phyloP scores from a whole-genome alignment of 2,888 invertebrate species.

The Harpagoxenus sublaevis region DNA sequence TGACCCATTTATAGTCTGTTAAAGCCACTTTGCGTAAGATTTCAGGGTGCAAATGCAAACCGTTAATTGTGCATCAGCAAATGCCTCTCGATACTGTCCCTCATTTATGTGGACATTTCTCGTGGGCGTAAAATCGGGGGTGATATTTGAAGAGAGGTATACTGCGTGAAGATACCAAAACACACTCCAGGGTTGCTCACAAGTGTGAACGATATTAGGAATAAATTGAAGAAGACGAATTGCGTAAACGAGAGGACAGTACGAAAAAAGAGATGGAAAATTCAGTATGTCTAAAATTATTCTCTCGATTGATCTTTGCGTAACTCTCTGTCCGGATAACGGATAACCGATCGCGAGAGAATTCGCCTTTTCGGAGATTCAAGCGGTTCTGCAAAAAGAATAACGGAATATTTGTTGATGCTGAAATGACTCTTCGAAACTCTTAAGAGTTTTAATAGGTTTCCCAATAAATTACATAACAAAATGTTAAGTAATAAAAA shows the following conservation, averaged over 20 bases:
- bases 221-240: neutral
- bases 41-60: slow-evolving; percentile 72
- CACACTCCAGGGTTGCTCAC: neutral
- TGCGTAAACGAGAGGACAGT: neutral
- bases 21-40: slow-evolving; percentile 34
- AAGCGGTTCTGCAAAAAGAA: neutral
- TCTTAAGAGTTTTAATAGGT: neutral
- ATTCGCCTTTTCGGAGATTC: neutral
- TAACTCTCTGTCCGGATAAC: neutral
- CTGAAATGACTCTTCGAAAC: neutral
- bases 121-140: slow-evolving; percentile 55
- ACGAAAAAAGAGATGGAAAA: neutral
- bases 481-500: neutral
- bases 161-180: neutral
- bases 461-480: neutral
- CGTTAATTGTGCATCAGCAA: slow-evolving; percentile 72
- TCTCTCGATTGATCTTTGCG: neutral
- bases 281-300: neutral
- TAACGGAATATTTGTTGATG: neutral
- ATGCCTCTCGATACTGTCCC: slow-evolving; percentile 52
- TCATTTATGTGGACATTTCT: neutral
- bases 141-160: slow-evolving; percentile 22
- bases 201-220: neutral
- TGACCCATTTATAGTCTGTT: neutral
- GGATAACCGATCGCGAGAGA: neutral